These are phyloP conservation scores for Saccopteryx leptura DNA, from an alignment of 2,113 vertebrate species.

Conservation along the genomic window DNA sequence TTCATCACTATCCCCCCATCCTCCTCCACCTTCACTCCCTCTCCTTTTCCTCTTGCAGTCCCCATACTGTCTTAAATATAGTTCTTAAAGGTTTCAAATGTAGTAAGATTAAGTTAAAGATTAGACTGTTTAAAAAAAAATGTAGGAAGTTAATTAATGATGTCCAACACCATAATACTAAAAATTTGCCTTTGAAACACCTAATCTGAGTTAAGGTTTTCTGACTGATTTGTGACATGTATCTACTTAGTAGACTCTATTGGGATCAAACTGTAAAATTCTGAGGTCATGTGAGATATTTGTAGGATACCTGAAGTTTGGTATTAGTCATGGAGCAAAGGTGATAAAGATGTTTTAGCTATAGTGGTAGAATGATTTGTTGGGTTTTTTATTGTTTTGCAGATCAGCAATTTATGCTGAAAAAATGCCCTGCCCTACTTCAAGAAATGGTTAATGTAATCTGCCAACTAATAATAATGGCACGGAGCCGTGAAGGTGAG, in stretches of 20 bases:
- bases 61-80: no score
- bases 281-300: slow-evolving; percentile 43
- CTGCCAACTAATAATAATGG: slow-evolving; percentile 99
- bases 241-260: not conserved
- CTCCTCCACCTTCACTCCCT: no score
- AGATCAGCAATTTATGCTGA: slow-evolving; percentile 98
- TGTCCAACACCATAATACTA: not conserved
- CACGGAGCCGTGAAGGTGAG: slow-evolving; percentile 97
- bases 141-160: not conserved
- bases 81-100: slow-evolving; percentile 51
- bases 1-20: no score
- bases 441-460: slow-evolving; percentile 99
- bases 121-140: not conserved
- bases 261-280: slow-evolving; percentile 30
- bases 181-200: slow-evolving; percentile 61
- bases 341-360: slow-evolving; percentile 39
- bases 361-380: slow-evolving; percentile 65
- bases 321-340: not conserved
- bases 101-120: slow-evolving; percentile 34
- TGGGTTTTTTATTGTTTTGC: slow-evolving; percentile 77
- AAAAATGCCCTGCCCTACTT: slow-evolving; percentile 96
- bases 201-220: not conserved
- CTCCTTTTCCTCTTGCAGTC: no score
- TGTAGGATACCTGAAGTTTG: slow-evolving; percentile 48
- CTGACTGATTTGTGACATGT: slow-evolving; percentile 21